Evolutionary conservation across 2,797 vertebrate species (phyloP).

Genomic region (Alexandromys oeconomus): DNA sequence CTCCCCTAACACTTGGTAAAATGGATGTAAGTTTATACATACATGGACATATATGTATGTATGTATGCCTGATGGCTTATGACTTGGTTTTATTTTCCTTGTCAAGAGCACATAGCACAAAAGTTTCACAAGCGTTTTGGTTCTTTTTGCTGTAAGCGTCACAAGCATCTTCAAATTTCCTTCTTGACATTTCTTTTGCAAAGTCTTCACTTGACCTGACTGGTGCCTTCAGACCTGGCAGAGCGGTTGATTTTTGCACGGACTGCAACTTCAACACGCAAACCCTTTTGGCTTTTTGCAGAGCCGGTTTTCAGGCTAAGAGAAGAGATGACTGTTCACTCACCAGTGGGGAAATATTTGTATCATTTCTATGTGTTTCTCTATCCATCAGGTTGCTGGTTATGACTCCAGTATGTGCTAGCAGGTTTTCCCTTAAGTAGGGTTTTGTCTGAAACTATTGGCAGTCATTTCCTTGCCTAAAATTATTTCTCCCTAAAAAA

Average conservation of each 20-base stretch:
- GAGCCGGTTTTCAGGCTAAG: background rate
- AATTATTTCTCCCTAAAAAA: background rate
- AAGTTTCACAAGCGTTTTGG: slow-evolving; percentile 32
- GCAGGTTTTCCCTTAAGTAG: background rate
- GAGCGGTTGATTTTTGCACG: background rate
- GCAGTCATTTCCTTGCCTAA: background rate
- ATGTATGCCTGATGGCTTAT: background rate
- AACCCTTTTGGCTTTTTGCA: background rate
- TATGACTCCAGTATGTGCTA: background rate
- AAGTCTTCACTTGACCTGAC: background rate
- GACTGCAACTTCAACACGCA: background rate
- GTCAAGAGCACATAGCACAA: slow-evolving; percentile 10
- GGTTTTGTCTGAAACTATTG: slow-evolving; percentile 18
- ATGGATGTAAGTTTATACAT: background rate
- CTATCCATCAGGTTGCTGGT: background rate
- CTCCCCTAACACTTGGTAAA: background rate
- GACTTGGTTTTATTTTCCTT: slow-evolving; percentile 57
- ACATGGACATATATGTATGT: background rate
- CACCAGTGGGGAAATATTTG: slow-evolving; percentile 35
- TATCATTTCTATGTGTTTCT: background rate
- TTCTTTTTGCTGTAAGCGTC: slow-evolving; percentile 51
- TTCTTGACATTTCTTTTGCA: background rate
- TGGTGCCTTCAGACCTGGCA: background rate
- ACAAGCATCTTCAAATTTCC: slow-evolving; percentile 49
- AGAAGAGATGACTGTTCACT: slow-evolving; percentile 40